These are phyloP conservation scores for Cremastinae sp. DNA, from an alignment of 2,888 invertebrate species.

Conservation along the genomic window DNA sequence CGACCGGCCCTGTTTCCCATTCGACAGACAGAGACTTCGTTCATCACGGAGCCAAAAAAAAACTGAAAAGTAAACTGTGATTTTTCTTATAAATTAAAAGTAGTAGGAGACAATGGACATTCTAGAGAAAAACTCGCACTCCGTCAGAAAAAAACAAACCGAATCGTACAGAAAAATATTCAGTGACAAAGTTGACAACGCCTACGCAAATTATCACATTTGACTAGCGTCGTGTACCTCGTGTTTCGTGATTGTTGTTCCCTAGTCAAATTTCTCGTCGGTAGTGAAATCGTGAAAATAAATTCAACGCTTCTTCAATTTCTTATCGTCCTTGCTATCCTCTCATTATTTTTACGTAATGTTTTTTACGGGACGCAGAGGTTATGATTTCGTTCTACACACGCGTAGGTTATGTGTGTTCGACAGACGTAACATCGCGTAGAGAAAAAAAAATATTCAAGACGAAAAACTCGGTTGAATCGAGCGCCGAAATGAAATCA, in stretches of 20 bases:
- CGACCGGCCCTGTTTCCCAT: slow-evolving; percentile 52
- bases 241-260: slow-evolving; percentile 8
- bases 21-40: slow-evolving; percentile 39
- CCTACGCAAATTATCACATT: slow-evolving; percentile 23
- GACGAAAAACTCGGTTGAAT: too few relatives aligned
- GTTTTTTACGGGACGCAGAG: neutral
- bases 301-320: neutral
- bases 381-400: slow-evolving; percentile 5
- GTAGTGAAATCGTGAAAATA: too few relatives aligned
- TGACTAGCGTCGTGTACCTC: slow-evolving; percentile 35
- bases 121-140: neutral
- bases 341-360: neutral
- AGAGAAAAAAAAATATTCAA: neutral
- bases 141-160: neutral
- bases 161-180: neutral
- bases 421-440: neutral
- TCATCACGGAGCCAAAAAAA: slow-evolving; percentile 18
- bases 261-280: neutral
- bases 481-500: neutral
- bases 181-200: slow-evolving; percentile 21
- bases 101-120: too few relatives aligned
- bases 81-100: too few relatives aligned
- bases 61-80: neutral
- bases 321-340: neutral
- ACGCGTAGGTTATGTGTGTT: slow-evolving; percentile 23